phyloP scores from a whole-genome alignment of 2,113 vertebrate genomes.

The pig (Sus scrofa) region T2T-Sscrofa CM000820.6:31795501-31796000 shows the following conservation, averaged over 20 bases:
- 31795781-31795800: background rate
- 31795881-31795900: background rate
- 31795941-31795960: background rate
- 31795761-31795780: background rate
- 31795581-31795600: background rate
- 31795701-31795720: background rate
- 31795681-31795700: background rate
- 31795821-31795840: background rate
- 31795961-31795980: background rate
- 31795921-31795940: background rate
- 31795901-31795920: background rate
- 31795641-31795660: background rate
- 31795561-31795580: background rate
- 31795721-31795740: background rate
- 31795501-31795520: background rate
- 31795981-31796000: background rate
- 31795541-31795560: background rate
- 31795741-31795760: constrained; percentile 1
- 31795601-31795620: background rate
- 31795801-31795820: background rate
- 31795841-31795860: background rate
- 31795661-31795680: background rate
- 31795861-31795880: background rate
- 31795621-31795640: background rate
- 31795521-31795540: background rate